Evolutionary conservation across 2,888 invertebrate species (phyloP), one percentile per base, ranked within the genome.

Genomic region (Junonia oenone): DNA sequence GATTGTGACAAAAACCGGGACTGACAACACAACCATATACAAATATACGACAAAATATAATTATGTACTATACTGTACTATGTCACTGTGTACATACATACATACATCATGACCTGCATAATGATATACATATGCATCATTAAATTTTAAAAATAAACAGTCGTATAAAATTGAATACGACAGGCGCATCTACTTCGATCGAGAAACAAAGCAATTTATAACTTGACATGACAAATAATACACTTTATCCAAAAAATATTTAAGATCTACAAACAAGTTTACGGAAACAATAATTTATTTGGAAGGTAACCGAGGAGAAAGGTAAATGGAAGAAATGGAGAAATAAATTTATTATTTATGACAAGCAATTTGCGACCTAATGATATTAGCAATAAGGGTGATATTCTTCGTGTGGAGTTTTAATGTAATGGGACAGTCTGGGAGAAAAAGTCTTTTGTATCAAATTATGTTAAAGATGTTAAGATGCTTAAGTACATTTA

Each of bases 281-380:
- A 45, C 9, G 35, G 14, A 37, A 45, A 49, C 53, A 50, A 53
- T 56, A 56, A 47, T 45, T 40, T 50, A 33, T 45, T 45, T 31
- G 22, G n/a, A 19, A 50, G 38, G 27, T 46, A 38, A 22, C 11
- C n/a, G n/a, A 37, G 6, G 37, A 8, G 8, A 15, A 15, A 37
- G 15, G 6, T 13, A 15, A 37, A 14, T 37, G 37, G n/a, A 37
- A 37, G 2, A 37, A 37, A 37, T 14, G 37, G 6, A 6, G 15
- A 5, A 37, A 37, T 14, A 33, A 33, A 33, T 33, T 11, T 31
- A 31, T 9, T 33, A 33, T n/a, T n/a, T 33, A n/a, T 33, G 11
- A 33, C 31, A 33, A 11, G n/a, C 31, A n/a, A 14, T 49, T 52
- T 45, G 50, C 15, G 46, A 27, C 40, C 31, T 14, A 46, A 57